A percentile compares a stretch with the other conserved stretches of the same genome.
These are phyloP conservation scores for Geodia barretti DNA, from an alignment of 37 sponge, comb jelly and placozoan genomes.

Conservation along the genomic window DNA sequence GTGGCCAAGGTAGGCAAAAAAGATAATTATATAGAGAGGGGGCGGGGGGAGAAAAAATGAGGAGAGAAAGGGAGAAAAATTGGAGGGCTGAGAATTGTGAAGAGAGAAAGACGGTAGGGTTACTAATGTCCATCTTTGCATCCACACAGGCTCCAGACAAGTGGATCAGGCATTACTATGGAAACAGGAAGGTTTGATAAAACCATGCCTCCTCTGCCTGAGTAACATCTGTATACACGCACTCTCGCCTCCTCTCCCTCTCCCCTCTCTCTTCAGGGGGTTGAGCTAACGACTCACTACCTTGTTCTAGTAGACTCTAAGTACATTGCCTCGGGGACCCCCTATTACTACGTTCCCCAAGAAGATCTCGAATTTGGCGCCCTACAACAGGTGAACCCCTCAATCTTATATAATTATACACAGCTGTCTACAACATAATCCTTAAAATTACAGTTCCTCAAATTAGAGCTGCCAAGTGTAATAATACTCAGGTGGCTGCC, in stretches of 20 bases:
- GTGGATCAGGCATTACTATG: constrained; percentile 56
- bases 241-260: too few species aligned
- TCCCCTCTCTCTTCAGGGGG: constrained; percentile 22
- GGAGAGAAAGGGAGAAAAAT: too few species aligned
- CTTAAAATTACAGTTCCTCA: not conserved
- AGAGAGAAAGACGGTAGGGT: too few species aligned
- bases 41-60: too few species aligned
- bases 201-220: not conserved
- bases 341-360: constrained; percentile 46
- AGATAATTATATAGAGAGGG: too few species aligned
- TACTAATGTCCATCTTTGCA: too few species aligned
- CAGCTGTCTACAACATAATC: too few species aligned
- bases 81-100: too few species aligned
- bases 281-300: constrained; percentile 30
- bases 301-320: constrained; percentile 45
- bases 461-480: not conserved
- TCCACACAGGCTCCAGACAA: constrained; percentile 75
- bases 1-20: constrained; percentile 52
- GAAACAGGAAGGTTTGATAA: constrained; percentile 6
- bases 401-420: not conserved
- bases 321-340: constrained; percentile 36
- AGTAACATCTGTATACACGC: not conserved
- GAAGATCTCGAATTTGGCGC: constrained; percentile 27
- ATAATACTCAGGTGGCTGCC: too few species aligned
- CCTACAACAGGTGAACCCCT: not conserved